phyloP scores from a whole-genome alignment of 2,888 invertebrate genomes.

The Fragum sueziense region DNA sequence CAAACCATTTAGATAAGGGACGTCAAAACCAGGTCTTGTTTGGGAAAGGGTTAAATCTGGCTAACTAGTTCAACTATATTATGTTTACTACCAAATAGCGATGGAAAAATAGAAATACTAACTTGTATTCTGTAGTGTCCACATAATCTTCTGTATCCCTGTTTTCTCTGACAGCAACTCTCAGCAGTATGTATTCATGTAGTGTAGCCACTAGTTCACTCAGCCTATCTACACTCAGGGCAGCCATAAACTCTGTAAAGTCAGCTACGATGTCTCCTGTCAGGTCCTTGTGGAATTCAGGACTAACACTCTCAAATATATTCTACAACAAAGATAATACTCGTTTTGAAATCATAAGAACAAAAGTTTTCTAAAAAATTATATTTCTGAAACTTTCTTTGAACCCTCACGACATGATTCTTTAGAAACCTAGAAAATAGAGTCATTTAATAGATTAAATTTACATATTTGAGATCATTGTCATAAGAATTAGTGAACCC shows the following conservation, averaged over 20 bases:
- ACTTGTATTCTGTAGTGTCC: constrained; percentile 31
- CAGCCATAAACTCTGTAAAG: constrained; percentile 34
- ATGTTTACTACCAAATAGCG: neutral
- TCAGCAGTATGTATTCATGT: constrained; percentile 57
- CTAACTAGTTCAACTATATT: neutral
- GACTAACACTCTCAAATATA: constrained; percentile 46
- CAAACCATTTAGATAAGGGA: no score
- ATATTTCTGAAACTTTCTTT: no score
- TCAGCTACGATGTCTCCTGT: neutral
- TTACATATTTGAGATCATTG: no score
- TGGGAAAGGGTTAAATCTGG: no score
- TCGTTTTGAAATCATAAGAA: no score
- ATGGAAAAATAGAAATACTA: neutral
- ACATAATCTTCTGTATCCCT: constrained; percentile 30
- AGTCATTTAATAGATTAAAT: no score
- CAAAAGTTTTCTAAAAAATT: no score
- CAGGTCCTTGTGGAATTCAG: constrained; percentile 38
- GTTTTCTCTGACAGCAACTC: constrained; percentile 39
- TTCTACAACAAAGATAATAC: constrained; percentile 35
- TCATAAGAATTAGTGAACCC: no score
- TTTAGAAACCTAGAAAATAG: no score
- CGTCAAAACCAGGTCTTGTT: no score
- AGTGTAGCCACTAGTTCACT: constrained; percentile 41
- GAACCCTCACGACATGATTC: no score
- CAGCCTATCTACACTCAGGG: constrained; percentile 40